Percentiles rank a stretch among this genome's conserved stretches.
Conservation (phyloP, 1,140 invertebrate genomes). For the Rhyzopertha dominica region DNA sequence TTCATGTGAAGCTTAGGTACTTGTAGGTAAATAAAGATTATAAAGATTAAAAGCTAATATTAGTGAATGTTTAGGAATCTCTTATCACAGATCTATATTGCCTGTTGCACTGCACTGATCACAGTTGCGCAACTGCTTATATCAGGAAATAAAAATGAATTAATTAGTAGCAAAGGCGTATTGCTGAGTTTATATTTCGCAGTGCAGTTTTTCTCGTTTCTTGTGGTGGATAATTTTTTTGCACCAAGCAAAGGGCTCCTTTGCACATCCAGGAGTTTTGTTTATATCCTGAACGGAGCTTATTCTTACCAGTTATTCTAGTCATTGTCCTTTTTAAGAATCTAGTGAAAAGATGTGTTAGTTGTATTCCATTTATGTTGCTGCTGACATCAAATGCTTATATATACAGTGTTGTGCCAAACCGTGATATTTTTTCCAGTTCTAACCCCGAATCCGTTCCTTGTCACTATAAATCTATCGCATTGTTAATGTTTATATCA, state of each 20-base stretch:
- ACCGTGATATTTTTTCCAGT: slow-evolving; percentile 22
- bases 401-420: slow-evolving; percentile 36
- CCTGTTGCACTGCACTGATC: slow-evolving; percentile 20
- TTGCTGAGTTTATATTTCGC: too few species aligned
- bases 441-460: too few species aligned
- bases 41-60: slow-evolving; percentile 25
- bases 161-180: slow-evolving; percentile 7
- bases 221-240: too few species aligned
- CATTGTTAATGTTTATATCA: slow-evolving; percentile 39
- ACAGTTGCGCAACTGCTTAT: background rate
- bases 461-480: too few species aligned
- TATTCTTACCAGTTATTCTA: too few species aligned
- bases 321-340: too few species aligned
- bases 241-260: too few species aligned
- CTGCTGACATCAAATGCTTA: background rate
- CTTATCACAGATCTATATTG: slow-evolving; percentile 32
- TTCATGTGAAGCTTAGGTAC: slow-evolving; percentile 39
- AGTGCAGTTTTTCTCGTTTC: too few species aligned
- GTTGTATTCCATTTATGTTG: slow-evolving; percentile 1
- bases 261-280: too few species aligned
- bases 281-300: too few species aligned
- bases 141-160: background rate
- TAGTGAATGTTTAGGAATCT: slow-evolving; percentile 34
- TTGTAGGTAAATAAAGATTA: slow-evolving; percentile 27
- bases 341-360: too few species aligned